A percentile compares a stretch with the other conserved stretches of the same genome.
phyloP scores from a whole-genome alignment of 2,888 invertebrate genomes.

The Pasiphila rectangulata region DNA sequence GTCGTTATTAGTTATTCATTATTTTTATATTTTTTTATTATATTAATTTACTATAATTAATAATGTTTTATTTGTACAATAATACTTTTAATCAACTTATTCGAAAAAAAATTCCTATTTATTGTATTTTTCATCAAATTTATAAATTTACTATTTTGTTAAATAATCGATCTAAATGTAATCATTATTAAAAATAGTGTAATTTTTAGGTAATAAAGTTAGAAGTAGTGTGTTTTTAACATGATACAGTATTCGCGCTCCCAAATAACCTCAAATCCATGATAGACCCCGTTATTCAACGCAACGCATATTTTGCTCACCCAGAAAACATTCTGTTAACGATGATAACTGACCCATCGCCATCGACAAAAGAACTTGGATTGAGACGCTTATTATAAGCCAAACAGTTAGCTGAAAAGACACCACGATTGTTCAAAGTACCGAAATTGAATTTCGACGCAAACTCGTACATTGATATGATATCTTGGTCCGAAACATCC shows the following conservation, averaged over 20 bases:
- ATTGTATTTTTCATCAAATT: too few relatives aligned
- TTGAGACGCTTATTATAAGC: background rate
- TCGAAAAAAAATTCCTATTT: too few relatives aligned
- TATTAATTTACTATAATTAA: too few relatives aligned
- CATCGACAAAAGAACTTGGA: background rate
- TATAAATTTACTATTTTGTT: too few relatives aligned
- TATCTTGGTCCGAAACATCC: too few relatives aligned
- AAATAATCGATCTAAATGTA: too few relatives aligned
- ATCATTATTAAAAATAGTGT: too few relatives aligned
- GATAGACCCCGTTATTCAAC: background rate
- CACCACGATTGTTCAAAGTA: background rate
- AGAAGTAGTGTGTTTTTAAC: constrained; percentile 1
- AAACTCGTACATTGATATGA: background rate
- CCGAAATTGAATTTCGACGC: background rate
- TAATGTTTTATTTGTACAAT: too few relatives aligned
- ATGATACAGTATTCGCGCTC: background rate
- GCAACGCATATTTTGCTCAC: background rate
- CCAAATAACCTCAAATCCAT: background rate
- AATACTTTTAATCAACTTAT: too few relatives aligned
- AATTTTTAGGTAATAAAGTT: too few relatives aligned
- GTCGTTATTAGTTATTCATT: too few relatives aligned
- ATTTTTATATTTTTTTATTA: too few relatives aligned
- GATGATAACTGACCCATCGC: background rate
- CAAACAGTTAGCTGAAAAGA: background rate
- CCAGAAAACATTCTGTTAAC: background rate